Evolutionary conservation across 2,888 invertebrate species (phyloP), one percentile per base, ranked within the genome.

Genomic region (Leptothorax acervorum): DNA sequence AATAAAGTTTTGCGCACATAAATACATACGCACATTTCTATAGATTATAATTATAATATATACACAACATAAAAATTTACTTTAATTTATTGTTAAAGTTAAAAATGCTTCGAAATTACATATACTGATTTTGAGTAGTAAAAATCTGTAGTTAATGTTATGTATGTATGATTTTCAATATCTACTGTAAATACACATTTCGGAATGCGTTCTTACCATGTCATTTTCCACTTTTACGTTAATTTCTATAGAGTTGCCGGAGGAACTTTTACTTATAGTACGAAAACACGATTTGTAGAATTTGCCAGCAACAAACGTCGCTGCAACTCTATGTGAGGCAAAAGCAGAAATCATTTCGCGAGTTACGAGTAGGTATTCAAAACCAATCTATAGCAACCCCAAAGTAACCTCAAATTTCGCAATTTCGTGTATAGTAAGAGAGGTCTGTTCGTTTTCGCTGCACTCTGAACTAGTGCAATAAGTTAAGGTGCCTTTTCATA

Each of bases 291-390:
- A 39, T 42, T 35, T 65, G 6, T 39, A 35, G 1, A 39, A 63
- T 31, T 65, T 86, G 76, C 81, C 18, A 12, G 28, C 1, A 15
- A 70, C 3, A 31, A 62, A 12, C 2, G 60, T 60, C 12, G 11
- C 15, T 4, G 12, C 4, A 48, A 62, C 3, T 73, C 18, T 73
- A 28, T 39, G 57, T 3, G 39, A 62, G 2, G 31, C 15, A 28
- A 15, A 35, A 39, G 23, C 4, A 62, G 28, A 73, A 62, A 73
- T 81, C 73, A 73, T 73, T 35, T 31, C 3, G 45, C n/a, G 45
- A 8, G 23, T 23, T 23, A 23, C 23, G 23, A 23, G 23, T 23
- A 23, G 23, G 8, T 31, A 18, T 31, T 60, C 28, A 31, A 60
- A 15, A 60, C 1, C 9, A 1, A 28, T 57, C 31, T 28, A 28